These are phyloP conservation scores for Marronus borbonicus DNA, from an alignment of 2,888 invertebrate genomes.

Conservation along the genomic window DNA sequence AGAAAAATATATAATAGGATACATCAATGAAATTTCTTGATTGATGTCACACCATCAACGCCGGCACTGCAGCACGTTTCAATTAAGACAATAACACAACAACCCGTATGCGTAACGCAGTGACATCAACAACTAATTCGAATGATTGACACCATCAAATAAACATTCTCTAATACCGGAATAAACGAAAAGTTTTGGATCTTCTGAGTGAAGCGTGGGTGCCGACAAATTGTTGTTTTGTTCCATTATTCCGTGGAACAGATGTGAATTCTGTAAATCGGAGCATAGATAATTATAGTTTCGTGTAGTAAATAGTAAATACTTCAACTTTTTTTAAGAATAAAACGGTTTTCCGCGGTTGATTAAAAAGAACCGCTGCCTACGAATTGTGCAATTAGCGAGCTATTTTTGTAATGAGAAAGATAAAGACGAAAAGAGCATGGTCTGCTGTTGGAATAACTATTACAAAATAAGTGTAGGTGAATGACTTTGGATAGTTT, in stretches of 20 bases:
- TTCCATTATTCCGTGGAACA: constrained; percentile 1
- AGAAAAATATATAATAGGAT: not conserved
- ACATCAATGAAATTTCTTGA: constrained; percentile 25
- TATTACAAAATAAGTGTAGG: not conserved
- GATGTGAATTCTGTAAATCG: constrained; percentile 13
- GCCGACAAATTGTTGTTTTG: constrained; percentile 22
- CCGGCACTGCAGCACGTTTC: not conserved
- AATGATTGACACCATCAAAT: constrained; percentile 22
- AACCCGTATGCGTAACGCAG: not conserved
- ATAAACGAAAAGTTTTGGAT: not conserved
- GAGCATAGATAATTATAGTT: constrained; percentile 13
- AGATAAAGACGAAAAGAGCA: not conserved
- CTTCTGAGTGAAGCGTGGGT: constrained; percentile 7
- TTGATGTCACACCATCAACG: constrained; percentile 8
- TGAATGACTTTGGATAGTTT: not conserved
- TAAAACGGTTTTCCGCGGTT: not conserved
- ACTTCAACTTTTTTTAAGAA: constrained; percentile 10
- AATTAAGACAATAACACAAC: constrained; percentile 12
- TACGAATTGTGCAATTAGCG: not conserved
- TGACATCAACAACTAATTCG: constrained; percentile 25
- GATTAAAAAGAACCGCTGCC: not conserved
- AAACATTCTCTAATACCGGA: constrained; percentile 1
- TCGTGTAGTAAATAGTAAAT: not conserved
- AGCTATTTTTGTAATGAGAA: not conserved
- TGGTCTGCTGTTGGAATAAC: not conserved